Evolutionary conservation across 2,888 invertebrate species (phyloP).

Genomic region (Calliphora vomitoria): DNA sequence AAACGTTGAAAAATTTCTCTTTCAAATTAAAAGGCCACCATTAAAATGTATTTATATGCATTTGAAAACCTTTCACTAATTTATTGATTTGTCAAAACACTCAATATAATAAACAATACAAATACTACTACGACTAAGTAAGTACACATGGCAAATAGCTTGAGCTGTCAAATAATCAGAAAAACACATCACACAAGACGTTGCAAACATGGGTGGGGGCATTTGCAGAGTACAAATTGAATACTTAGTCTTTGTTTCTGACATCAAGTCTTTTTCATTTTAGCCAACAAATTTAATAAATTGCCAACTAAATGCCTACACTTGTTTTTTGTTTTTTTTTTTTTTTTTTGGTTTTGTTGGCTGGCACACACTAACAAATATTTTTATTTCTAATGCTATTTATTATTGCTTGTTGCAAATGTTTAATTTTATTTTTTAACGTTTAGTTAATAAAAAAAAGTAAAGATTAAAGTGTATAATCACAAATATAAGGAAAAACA

Average conservation of each 20-base stretch:
- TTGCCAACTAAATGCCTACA: conserved; percentile 68
- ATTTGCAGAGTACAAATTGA: background rate
- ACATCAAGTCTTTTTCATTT: conserved; percentile 52
- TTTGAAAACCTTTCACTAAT: conserved; percentile 34
- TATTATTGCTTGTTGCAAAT: conserved; percentile 48
- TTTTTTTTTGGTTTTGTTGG: background rate
- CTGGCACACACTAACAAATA: conserved; percentile 47
- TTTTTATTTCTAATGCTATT: conserved; percentile 47
- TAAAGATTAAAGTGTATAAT: conserved; percentile 32
- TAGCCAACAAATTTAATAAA: conserved; percentile 68
- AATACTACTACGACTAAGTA: background rate
- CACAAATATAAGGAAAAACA: conserved; percentile 42
- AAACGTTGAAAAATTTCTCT: conserved; percentile 50
- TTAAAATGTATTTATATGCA: background rate
- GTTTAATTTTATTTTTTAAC: no score
- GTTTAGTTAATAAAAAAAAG: background rate
- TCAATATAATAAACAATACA: conserved; percentile 27
- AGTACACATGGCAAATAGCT: conserved; percentile 43
- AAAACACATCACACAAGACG: conserved; percentile 28
- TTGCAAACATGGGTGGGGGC: conserved; percentile 24
- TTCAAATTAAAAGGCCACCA: background rate
- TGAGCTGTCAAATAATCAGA: conserved; percentile 43
- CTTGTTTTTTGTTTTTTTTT: conserved; percentile 38
- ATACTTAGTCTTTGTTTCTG: conserved; percentile 40
- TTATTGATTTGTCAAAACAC: conserved; percentile 57